A percentile compares a stretch with the other conserved stretches of the same genome.
These are phyloP conservation scores for Toxotes jaculatrix DNA, from an alignment of 2,113 vertebrate species.

Conservation along the genomic window DNA sequence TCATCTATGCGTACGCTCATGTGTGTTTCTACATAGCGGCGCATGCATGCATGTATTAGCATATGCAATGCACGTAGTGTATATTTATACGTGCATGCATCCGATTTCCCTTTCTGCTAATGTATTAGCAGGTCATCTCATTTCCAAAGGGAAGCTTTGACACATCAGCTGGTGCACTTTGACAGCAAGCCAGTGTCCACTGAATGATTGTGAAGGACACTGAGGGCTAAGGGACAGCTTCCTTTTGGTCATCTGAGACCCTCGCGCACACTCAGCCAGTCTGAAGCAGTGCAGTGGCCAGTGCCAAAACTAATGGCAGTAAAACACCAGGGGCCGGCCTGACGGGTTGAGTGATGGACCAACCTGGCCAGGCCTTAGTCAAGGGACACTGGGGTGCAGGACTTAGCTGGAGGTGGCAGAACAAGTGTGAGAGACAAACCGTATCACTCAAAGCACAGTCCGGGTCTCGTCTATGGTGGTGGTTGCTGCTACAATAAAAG, in stretches of 20 bases:
- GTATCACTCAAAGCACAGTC: slow-evolving; percentile 47
- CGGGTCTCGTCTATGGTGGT: slow-evolving; percentile 25
- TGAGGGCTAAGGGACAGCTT: slow-evolving; percentile 54
- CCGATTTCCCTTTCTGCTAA: background rate
- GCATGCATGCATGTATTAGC: slow-evolving; percentile 61
- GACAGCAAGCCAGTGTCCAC: slow-evolving; percentile 44
- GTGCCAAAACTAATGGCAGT: slow-evolving; percentile 70
- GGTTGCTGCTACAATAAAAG: slow-evolving; percentile 65
- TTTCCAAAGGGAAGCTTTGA: slow-evolving; percentile 36
- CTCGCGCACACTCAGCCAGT: slow-evolving; percentile 50
- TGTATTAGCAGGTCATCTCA: slow-evolving; percentile 13
- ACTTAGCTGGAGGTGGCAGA: slow-evolving; percentile 52
- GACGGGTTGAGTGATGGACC: slow-evolving; percentile 68
- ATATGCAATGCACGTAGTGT: background rate
- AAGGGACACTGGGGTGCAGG: slow-evolving; percentile 42
- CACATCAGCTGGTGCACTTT: slow-evolving; percentile 30
- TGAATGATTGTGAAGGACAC: slow-evolving; percentile 63
- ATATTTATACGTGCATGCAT: slow-evolving; percentile 33
- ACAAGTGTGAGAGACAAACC: slow-evolving; percentile 54
- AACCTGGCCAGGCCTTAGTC: slow-evolving; percentile 50
- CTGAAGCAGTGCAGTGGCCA: slow-evolving; percentile 64
- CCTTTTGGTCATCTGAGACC: slow-evolving; percentile 53
- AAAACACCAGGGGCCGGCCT: slow-evolving; percentile 50
- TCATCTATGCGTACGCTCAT: background rate
- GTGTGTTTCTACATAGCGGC: no score